These are phyloP conservation scores for Coenobita brevimanus DNA, from an alignment of 1,140 invertebrate genomes.

Conservation along the genomic window DNA sequence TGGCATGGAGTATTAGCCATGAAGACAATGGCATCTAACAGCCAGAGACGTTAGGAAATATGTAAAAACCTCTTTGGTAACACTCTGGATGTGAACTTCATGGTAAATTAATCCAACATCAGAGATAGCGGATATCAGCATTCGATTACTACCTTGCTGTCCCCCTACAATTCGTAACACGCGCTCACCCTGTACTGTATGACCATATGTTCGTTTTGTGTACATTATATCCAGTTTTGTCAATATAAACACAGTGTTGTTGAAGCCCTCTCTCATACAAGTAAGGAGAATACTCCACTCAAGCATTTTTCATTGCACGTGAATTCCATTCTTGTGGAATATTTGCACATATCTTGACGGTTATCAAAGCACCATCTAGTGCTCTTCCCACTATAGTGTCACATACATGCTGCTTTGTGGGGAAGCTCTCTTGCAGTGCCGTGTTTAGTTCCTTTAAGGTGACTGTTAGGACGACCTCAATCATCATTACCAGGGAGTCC, in stretches of 20 bases:
- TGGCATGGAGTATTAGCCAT: conserved; percentile 2
- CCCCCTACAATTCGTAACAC: not conserved
- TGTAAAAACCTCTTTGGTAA: not conserved
- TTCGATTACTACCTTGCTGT: not conserved
- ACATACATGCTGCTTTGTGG: not conserved
- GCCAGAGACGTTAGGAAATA: not conserved
- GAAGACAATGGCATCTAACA: not conserved
- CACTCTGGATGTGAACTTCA: not conserved
- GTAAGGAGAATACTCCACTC: not conserved
- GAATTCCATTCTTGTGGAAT: not conserved
- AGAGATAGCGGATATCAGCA: not conserved
- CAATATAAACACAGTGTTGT: not conserved
- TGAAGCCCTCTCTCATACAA: conserved; percentile 12
- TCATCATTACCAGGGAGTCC: not conserved
- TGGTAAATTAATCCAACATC: not conserved
- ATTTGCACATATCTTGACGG: not conserved
- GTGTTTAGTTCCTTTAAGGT: not conserved
- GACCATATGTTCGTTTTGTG: not conserved
- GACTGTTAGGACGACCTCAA: not conserved
- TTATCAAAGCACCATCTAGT: not conserved
- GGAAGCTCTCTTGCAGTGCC: not conserved
- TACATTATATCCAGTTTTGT: not conserved
- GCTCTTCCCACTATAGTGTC: not conserved
- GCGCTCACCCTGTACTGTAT: not conserved
- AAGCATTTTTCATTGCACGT: not conserved